These are phyloP conservation scores for Dromococcyx pavoninus DNA, from an alignment of 2,797 vertebrate genomes.

Conservation along the genomic window DNA sequence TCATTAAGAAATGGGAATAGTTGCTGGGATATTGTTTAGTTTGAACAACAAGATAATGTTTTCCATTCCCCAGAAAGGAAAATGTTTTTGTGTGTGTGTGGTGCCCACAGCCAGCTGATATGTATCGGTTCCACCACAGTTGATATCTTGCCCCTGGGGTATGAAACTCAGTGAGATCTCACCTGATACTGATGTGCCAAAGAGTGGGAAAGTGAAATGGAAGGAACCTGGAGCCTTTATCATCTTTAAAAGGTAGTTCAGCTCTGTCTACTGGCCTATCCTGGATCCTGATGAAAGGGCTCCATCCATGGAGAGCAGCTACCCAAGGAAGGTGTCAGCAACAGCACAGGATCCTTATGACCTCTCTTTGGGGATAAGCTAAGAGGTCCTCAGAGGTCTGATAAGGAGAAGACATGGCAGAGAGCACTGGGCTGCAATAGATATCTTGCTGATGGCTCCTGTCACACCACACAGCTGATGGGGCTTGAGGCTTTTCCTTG, in stretches of 20 bases:
- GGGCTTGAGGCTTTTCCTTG: not conserved
- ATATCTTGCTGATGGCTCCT: not conserved
- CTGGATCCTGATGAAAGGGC: not conserved
- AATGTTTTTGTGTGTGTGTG: not conserved
- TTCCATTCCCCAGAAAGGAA: not conserved
- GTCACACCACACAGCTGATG: not conserved
- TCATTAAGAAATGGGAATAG: slow-evolving; percentile 12
- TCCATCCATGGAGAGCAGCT: not conserved
- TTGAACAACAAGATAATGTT: not conserved
- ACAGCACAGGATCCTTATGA: not conserved
- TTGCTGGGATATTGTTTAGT: not conserved
- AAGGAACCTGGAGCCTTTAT: not conserved
- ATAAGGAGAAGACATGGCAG: not conserved
- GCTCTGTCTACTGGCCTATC: not conserved
- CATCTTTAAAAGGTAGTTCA: not conserved
- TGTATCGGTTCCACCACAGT: not conserved
- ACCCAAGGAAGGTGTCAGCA: not conserved
- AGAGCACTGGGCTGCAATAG: not conserved
- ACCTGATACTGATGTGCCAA: not conserved
- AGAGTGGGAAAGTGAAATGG: not conserved
- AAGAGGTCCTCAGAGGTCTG: not conserved
- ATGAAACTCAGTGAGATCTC: not conserved
- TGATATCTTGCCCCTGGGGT: not conserved
- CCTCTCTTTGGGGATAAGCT: not conserved
- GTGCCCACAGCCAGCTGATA: not conserved